These are phyloP conservation scores for Notechis scutatus DNA, from an alignment of 2,113 vertebrate species.

Conservation along the genomic window DNA sequence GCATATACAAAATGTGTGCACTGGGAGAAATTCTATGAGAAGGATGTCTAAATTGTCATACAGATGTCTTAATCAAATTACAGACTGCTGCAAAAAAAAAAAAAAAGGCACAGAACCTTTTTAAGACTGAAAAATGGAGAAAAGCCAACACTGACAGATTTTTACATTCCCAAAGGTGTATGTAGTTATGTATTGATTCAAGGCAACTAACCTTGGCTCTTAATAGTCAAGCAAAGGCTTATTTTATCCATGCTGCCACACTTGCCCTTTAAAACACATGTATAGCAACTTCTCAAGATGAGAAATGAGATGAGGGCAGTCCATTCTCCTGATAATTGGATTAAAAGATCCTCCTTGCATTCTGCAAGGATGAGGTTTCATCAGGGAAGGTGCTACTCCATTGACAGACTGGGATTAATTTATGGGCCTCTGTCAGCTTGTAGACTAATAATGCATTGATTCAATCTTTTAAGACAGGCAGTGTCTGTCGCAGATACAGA, in stretches of 20 bases:
- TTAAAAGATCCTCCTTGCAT: conserved; percentile 64
- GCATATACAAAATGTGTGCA: neutral
- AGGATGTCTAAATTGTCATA: neutral
- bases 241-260: conserved; percentile 60
- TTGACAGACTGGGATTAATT: conserved; percentile 90
- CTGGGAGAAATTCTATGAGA: neutral
- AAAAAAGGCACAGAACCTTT: neutral
- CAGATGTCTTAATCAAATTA: neutral
- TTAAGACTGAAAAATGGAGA: neutral
- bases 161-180: neutral
- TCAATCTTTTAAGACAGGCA: conserved; percentile 80
- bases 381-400: conserved; percentile 62
- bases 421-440: conserved; percentile 78
- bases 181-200: neutral
- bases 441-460: conserved; percentile 97
- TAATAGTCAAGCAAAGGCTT: conserved; percentile 66
- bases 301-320: conserved; percentile 38
- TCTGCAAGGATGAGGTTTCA: conserved; percentile 64
- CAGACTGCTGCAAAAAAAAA: neutral
- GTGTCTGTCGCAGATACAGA: conserved; percentile 72
- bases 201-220: conserved; percentile 54
- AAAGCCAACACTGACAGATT: neutral
- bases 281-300: conserved; percentile 23
- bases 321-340: conserved; percentile 74
- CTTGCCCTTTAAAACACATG: conserved; percentile 61